Evolutionary conservation across 2,888 invertebrate species (phyloP), one percentile per base, ranked within the genome.

Genomic region (Drosophila multiciliata): DNA sequence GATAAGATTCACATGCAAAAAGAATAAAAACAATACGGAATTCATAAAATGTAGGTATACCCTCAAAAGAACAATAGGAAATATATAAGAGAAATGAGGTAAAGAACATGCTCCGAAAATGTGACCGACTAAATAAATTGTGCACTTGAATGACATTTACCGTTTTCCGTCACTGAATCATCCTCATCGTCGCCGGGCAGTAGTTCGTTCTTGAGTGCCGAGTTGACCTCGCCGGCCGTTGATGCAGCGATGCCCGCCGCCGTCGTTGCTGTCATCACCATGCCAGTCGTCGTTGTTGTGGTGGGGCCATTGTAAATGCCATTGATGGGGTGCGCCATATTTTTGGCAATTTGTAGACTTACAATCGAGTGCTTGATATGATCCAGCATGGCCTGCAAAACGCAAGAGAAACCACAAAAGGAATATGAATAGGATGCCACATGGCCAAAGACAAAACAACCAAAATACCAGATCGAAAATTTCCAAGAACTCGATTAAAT

Each of bases 301-400:
- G 87, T 91, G 81, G 96, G 96, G 72, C 96, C 96, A 90, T 96
- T 96, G 93, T 97, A 97, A 87, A 97, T 95, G 66, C 98, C 98
- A 93, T 98, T 98, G 15, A 98, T 96, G 69, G 98, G 98, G 94
- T 97, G 97, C 40, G 97, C 97, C 86, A 97, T 97, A 93, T 98
- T 98, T 97, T 99, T 99, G 86, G 99, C 98, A 93, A 99, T 99
- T 95, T 99, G 99, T 87, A 99, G 95, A 91, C 98, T 96, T 80
- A 99, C 98, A 94, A 99, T 99, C 90, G 99, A 97, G 95, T 99
- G 99, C 94, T 99, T 99, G 82, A 99, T 97, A 90, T 98, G 97
- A 94, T 99, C 99, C 93, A 99, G 95, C 96, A 99, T 97, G 75
- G 95, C 96, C 96, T 98, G 94, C 57, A 35, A 70, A 62, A 53